Conservation (phyloP, 2,888 invertebrate species). For the Drosophila siamana region DNA sequence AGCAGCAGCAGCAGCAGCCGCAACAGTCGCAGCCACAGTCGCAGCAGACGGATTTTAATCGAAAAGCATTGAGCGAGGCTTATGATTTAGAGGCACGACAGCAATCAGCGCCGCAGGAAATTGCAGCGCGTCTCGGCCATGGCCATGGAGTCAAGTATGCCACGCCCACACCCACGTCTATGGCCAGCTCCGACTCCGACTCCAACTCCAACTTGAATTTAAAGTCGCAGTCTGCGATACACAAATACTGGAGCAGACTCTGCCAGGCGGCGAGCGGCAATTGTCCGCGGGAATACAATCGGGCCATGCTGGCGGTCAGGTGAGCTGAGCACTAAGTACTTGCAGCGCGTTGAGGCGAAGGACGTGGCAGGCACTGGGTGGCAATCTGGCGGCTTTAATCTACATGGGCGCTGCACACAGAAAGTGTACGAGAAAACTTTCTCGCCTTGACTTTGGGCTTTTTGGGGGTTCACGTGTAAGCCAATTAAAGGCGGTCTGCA, state of each 20-base stretch:
- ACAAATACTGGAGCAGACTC: constrained; percentile 72
- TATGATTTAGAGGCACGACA: constrained; percentile 73
- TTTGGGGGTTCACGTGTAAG: constrained; percentile 39
- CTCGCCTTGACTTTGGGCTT: constrained; percentile 29
- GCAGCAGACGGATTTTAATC: constrained; percentile 75
- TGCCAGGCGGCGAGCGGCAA: constrained; percentile 65
- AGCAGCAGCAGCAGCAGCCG: constrained; percentile 21
- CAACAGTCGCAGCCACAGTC: too few species aligned
- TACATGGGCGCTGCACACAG: constrained; percentile 21
- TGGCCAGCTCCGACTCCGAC: constrained; percentile 40
- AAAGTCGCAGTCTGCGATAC: constrained; percentile 5
- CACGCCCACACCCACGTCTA: constrained; percentile 60
- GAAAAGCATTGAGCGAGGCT: constrained; percentile 60
- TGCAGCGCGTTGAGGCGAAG: neutral
- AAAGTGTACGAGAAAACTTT: constrained; percentile 56
- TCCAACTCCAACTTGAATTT: constrained; percentile 48
- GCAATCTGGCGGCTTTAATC: constrained; percentile 42
- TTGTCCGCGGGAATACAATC: constrained; percentile 77
- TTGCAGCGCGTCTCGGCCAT: constrained; percentile 49
- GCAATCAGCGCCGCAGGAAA: constrained; percentile 78
- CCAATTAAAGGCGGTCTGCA: constrained; percentile 59
- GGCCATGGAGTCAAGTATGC: constrained; percentile 57
- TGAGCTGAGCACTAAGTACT: constrained; percentile 57
- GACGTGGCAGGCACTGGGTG: constrained; percentile 54
- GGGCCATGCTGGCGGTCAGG: constrained; percentile 75